phyloP scores from a whole-genome alignment of 2,113 vertebrate species.

The Sisor rabdophorus region DNA sequence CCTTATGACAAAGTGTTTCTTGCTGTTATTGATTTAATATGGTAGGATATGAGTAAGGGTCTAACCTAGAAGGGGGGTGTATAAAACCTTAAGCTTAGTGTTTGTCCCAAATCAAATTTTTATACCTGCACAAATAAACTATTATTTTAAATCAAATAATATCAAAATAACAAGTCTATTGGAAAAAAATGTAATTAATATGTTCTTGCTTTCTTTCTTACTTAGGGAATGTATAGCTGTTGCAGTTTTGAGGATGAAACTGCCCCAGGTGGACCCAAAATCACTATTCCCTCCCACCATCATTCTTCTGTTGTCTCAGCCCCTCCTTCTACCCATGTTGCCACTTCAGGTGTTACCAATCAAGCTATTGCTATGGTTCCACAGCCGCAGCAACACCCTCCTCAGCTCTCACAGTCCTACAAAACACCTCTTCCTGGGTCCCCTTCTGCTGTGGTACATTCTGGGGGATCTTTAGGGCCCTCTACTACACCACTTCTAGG shows the following conservation, averaged over 20 bases:
- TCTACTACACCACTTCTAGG: conserved; percentile 72
- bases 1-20: not conserved
- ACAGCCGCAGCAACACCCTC: conserved; percentile 69
- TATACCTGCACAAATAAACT: conserved; percentile 4
- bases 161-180: conserved; percentile 5
- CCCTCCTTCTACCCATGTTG: conserved; percentile 65
- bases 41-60: not conserved
- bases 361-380: conserved; percentile 67
- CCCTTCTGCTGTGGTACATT: conserved; percentile 75
- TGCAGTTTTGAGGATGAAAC: conserved; percentile 85
- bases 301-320: conserved; percentile 66
- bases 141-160: conserved; percentile 16
- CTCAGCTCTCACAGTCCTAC: conserved; percentile 67
- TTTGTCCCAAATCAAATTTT: conserved; percentile 13
- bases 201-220: conserved; percentile 52
- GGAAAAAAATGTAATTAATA: conserved; percentile 3
- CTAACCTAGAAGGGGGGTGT: not conserved
- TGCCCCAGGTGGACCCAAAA: conserved; percentile 64
- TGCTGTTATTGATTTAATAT: not conserved
- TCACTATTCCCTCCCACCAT: conserved; percentile 64
- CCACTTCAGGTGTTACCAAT: conserved; percentile 64
- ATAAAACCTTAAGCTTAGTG: conserved; percentile 14
- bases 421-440: conserved; percentile 73
- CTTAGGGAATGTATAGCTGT: conserved; percentile 90
- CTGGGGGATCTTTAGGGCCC: conserved; percentile 74